phyloP scores from a whole-genome alignment of 2,888 invertebrate genomes.

The Rhamnusium bicolor region DNA sequence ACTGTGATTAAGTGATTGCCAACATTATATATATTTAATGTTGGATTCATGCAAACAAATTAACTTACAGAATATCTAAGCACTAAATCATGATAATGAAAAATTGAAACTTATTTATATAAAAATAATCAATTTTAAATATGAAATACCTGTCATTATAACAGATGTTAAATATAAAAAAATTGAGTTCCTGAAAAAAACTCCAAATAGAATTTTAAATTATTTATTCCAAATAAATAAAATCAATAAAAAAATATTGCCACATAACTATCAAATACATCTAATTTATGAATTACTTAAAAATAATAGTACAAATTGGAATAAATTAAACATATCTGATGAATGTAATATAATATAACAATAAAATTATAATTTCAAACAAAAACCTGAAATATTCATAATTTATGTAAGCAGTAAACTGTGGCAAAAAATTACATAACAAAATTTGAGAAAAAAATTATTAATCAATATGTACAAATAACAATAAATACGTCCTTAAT shows the following conservation, averaged over 20 bases:
- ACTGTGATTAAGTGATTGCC: too few species aligned
- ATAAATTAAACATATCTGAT: conserved; percentile 32
- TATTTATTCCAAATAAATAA: conserved; percentile 51
- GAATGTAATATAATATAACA: conserved; percentile 20
- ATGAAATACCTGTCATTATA: too few species aligned
- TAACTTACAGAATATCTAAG: too few species aligned
- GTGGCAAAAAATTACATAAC: conserved; percentile 30
- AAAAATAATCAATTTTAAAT: too few species aligned
- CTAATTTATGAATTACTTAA: conserved; percentile 21
- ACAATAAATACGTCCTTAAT: conserved; percentile 30
- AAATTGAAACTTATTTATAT: too few species aligned
- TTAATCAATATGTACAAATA: conserved; percentile 27
- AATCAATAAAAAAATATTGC: conserved; percentile 53
- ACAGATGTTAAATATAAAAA: too few species aligned
- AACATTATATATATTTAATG: too few species aligned
- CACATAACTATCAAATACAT: conserved; percentile 35
- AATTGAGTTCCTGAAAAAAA: too few species aligned
- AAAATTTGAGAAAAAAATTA: conserved; percentile 5
- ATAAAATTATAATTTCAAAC: conserved; percentile 24
- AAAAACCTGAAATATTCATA: not conserved
- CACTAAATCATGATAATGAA: too few species aligned
- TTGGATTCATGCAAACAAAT: too few species aligned
- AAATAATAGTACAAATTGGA: conserved; percentile 11
- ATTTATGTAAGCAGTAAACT: conserved; percentile 1
- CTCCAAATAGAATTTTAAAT: not conserved